phyloP scores from a whole-genome alignment of 53 echinoderm and acorn worm species.

The Paracentrotus lividus region DNA sequence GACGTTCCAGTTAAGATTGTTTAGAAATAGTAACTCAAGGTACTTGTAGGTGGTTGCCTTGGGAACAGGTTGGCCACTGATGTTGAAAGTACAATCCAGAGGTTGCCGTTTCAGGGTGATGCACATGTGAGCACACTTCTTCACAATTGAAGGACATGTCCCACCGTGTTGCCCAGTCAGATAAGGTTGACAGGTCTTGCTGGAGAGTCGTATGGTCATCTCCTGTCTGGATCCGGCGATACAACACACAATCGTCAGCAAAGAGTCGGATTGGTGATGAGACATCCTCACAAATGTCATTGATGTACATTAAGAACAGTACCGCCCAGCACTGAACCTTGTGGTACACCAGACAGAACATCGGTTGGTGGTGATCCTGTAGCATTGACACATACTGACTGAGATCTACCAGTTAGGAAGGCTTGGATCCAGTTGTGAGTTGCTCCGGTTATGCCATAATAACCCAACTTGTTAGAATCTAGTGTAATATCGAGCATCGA shows the following conservation, averaged over 20 bases:
- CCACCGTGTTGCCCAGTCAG: slow-evolving; percentile 11
- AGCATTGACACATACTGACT: slow-evolving; percentile 42
- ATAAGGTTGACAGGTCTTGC: slow-evolving; percentile 33
- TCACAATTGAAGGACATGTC: slow-evolving; percentile 44
- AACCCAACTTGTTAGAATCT: too few species aligned
- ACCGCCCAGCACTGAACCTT: slow-evolving; percentile 60
- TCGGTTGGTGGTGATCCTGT: slow-evolving; percentile 34
- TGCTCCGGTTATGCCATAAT: too few species aligned
- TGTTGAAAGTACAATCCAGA: neutral
- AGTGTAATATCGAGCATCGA: too few species aligned
- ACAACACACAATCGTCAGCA: slow-evolving; percentile 64
- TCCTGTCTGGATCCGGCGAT: neutral
- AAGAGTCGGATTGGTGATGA: slow-evolving; percentile 62
- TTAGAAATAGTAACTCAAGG: neutral
- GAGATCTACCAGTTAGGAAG: slow-evolving; percentile 40
- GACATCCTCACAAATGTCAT: neutral
- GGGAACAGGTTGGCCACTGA: neutral
- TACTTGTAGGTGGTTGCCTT: neutral
- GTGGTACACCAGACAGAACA: slow-evolving; percentile 65
- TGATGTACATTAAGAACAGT: slow-evolving; percentile 68
- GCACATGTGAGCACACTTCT: slow-evolving; percentile 57
- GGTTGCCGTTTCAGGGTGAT: slow-evolving; percentile 45
- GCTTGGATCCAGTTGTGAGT: too few species aligned
- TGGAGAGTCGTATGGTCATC: slow-evolving; percentile 30
- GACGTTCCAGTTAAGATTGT: neutral